Conservation (phyloP, 2,113 vertebrate species). For the Plotosus lineatus region DNA sequence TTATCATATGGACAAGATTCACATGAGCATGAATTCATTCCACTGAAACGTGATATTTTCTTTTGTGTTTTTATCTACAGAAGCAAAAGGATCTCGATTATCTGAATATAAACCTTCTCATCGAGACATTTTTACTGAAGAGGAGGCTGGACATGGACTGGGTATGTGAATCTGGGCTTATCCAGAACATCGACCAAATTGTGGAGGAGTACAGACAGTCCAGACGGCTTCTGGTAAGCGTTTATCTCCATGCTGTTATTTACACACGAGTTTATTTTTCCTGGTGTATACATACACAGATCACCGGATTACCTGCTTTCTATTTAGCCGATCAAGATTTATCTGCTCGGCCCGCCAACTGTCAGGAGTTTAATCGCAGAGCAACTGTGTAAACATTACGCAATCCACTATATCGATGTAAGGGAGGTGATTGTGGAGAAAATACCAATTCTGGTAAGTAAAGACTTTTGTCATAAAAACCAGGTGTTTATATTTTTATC, state of each 20-base stretch:
- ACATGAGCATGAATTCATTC: background rate
- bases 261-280: background rate
- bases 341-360: constrained; percentile 84
- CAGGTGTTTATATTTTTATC: too few relatives aligned
- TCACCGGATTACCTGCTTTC: background rate
- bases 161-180: constrained; percentile 79
- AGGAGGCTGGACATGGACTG: constrained; percentile 80
- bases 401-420: constrained; percentile 78
- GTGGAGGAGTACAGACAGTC: constrained; percentile 82
- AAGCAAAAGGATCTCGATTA: constrained; percentile 81
- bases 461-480: background rate
- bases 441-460: constrained; percentile 80
- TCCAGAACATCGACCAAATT: constrained; percentile 80
- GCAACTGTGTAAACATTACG: constrained; percentile 81
- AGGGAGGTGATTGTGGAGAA: constrained; percentile 77
- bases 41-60: background rate
- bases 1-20: background rate
- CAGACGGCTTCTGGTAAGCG: constrained; percentile 81
- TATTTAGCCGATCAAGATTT: constrained; percentile 83
- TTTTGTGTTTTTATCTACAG: background rate
- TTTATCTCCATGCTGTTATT: background rate
- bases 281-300: background rate
- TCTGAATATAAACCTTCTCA: constrained; percentile 76
- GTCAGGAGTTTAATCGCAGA: constrained; percentile 80
- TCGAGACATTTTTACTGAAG: constrained; percentile 77